These are phyloP conservation scores for Eupsittula cactorum DNA, from an alignment of 2,113 vertebrate genomes.

Conservation along the genomic window DNA sequence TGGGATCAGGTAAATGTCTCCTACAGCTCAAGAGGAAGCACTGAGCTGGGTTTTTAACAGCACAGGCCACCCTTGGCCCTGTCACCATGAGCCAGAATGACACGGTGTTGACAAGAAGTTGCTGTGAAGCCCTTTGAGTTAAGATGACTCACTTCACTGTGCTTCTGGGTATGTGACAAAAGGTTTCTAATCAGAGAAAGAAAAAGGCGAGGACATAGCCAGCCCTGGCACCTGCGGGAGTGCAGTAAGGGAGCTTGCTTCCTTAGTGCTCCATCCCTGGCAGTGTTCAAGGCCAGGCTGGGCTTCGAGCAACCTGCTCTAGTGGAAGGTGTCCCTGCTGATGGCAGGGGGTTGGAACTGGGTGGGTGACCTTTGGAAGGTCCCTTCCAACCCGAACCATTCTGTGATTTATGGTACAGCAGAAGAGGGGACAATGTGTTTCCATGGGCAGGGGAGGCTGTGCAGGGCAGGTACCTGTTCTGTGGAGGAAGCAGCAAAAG, in stretches of 20 bases:
- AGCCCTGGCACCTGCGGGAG: neutral
- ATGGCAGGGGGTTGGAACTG: neutral
- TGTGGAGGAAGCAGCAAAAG: neutral
- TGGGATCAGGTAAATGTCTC: neutral
- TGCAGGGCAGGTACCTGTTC: neutral
- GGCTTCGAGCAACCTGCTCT: neutral
- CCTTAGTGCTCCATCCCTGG: neutral
- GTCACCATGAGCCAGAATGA: accelerated
- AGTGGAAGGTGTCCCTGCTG: neutral
- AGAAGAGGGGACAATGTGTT: accelerated
- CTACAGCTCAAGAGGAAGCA: neutral
- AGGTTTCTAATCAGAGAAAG: neutral
- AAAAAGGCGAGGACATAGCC: neutral
- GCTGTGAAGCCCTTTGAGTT: neutral
- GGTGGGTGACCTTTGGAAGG: neutral
- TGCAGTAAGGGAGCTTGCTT: neutral
- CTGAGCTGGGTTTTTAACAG: neutral
- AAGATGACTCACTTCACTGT: neutral
- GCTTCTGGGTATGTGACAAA: neutral
- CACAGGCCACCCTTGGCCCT: neutral
- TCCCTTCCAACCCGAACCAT: neutral
- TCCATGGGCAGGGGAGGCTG: neutral
- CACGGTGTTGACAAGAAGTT: neutral
- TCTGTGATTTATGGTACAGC: neutral
- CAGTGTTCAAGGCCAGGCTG: neutral